These are phyloP conservation scores for Sinohyriopsis cumingii DNA, from an alignment of 2,888 invertebrate genomes.

Conservation along the genomic window DNA sequence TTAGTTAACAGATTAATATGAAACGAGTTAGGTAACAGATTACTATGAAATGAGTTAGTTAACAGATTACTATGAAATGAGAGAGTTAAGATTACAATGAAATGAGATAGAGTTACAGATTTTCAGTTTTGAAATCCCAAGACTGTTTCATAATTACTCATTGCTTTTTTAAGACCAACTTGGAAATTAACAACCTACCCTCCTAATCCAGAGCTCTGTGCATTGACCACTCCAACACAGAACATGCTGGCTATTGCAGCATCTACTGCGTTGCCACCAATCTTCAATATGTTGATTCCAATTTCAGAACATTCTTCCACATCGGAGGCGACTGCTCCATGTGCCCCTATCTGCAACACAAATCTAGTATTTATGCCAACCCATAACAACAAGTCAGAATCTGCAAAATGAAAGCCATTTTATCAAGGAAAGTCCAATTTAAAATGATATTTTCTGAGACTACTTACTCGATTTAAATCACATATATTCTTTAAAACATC, in stretches of 20 bases:
- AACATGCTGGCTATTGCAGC: slow-evolving; percentile 83
- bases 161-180: too few species aligned
- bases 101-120: too few species aligned
- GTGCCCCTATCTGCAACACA: slow-evolving; percentile 78
- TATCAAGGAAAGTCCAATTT: too few species aligned
- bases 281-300: slow-evolving; percentile 80
- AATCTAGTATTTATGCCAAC: background rate
- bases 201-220: slow-evolving; percentile 83
- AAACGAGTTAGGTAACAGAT: too few species aligned
- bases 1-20: too few species aligned
- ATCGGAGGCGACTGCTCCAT: slow-evolving; percentile 84
- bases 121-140: background rate
- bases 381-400: background rate
- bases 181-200: slow-evolving; percentile 76
- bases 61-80: too few species aligned
- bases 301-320: slow-evolving; percentile 81
- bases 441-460: too few species aligned
- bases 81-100: too few species aligned
- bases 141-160: background rate
- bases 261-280: slow-evolving; percentile 84
- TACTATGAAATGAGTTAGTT: too few species aligned
- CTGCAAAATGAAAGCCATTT: too few species aligned
- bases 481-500: too few species aligned
- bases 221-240: slow-evolving; percentile 83
- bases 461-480: too few species aligned